These are phyloP conservation scores for Sphaerophoria rueppellii DNA, from an alignment of 2,888 invertebrate species.

Conservation along the genomic window DNA sequence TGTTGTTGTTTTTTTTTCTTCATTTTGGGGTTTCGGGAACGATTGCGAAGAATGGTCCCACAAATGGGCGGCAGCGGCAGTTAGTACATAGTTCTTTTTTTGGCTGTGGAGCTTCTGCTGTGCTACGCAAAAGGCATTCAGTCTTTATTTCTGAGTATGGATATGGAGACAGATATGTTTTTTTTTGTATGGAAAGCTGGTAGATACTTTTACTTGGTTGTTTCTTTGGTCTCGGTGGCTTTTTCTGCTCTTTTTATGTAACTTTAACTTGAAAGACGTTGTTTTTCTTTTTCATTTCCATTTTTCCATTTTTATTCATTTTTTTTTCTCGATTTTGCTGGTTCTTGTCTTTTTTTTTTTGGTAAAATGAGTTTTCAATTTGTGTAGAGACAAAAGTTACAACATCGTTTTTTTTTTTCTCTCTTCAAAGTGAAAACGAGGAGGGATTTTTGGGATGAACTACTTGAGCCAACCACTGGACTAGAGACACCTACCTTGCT, in stretches of 20 bases:
- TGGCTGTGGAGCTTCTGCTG: background rate
- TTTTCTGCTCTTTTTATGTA: background rate
- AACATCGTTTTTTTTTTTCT: slow-evolving; percentile 3
- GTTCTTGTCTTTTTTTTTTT: background rate
- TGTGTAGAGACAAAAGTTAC: slow-evolving; percentile 27
- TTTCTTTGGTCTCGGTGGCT: background rate
- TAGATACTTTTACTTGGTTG: slow-evolving; percentile 35
- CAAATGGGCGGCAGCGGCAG: background rate
- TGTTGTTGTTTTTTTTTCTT: background rate
- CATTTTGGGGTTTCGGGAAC: slow-evolving; percentile 16
- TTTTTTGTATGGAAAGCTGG: slow-evolving; percentile 26
- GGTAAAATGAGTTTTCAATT: slow-evolving; percentile 38
- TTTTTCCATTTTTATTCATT: background rate
- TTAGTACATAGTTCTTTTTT: background rate
- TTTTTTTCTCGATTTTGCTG: slow-evolving; percentile 1
- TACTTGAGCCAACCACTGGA: background rate
- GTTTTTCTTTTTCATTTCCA: slow-evolving; percentile 10
- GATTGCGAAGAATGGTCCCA: slow-evolving; percentile 22
- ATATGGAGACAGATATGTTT: slow-evolving; percentile 24
- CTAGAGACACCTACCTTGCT: slow-evolving; percentile 2
- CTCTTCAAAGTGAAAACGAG: background rate
- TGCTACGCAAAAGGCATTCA: slow-evolving; percentile 29
- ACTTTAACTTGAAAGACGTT: slow-evolving; percentile 4
- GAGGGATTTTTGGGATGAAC: background rate
- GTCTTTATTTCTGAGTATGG: background rate